Conservation (phyloP, 2,888 invertebrate genomes). For the Platycheirus albimanus region DNA sequence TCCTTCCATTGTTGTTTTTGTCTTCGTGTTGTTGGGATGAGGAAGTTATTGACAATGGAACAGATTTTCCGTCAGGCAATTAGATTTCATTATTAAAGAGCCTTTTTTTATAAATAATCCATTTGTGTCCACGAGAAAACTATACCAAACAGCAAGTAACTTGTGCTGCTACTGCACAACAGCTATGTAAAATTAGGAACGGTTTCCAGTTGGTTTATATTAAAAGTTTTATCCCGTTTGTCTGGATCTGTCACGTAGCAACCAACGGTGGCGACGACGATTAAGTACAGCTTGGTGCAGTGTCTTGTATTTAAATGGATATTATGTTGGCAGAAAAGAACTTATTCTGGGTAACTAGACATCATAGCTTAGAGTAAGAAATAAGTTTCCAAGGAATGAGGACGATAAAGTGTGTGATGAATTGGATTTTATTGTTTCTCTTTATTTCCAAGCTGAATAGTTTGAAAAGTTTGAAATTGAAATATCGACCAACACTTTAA, state of each 20-base stretch:
- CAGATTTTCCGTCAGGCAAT: constrained; percentile 40
- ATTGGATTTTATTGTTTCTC: background rate
- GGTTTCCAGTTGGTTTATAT: background rate
- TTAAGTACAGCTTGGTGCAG: background rate
- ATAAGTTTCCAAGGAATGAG: background rate
- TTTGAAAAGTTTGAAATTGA: background rate
- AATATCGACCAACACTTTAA: too few species aligned
- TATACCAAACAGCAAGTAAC: background rate
- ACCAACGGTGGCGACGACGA: background rate
- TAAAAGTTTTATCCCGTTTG: background rate
- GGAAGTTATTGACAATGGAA: constrained; percentile 20
- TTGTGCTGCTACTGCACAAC: background rate
- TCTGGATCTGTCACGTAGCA: background rate
- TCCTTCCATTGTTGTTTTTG: too few species aligned
- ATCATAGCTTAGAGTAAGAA: background rate
- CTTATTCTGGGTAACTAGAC: background rate
- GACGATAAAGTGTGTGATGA: background rate
- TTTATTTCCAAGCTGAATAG: background rate
- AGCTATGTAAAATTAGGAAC: background rate
- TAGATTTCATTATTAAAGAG: constrained; percentile 37
- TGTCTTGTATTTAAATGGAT: background rate
- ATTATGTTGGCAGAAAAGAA: background rate
- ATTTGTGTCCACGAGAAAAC: constrained; percentile 2
- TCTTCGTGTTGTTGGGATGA: too few species aligned
- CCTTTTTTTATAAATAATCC: constrained; percentile 35